Evolutionary conservation across 2,797 vertebrate species (phyloP).

Genomic region (Serranus cabrilla): DNA sequence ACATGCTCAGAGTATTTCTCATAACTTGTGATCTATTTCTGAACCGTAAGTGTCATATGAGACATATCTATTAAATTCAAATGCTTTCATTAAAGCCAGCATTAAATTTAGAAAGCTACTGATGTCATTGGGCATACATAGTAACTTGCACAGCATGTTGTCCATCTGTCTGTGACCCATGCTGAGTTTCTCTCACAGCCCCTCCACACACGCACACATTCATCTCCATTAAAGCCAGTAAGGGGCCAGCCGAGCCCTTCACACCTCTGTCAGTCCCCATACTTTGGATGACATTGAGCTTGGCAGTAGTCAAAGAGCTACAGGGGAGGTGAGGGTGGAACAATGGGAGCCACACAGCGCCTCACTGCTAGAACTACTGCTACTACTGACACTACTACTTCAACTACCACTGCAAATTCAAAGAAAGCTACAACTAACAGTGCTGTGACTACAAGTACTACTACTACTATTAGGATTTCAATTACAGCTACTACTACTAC

Average conservation of each 20-base stretch:
- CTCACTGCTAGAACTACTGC: not conserved
- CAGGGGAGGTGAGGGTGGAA: slow-evolving; percentile 56
- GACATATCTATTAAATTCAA: not conserved
- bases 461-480: no score
- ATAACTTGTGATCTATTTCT: not conserved
- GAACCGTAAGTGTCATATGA: not conserved
- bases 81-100: not conserved
- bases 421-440: not conserved
- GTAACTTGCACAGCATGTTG: slow-evolving; percentile 23
- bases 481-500: not conserved
- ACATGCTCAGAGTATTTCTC: not conserved
- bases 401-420: not conserved
- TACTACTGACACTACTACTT: not conserved
- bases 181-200: slow-evolving; percentile 35
- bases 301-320: slow-evolving; percentile 63
- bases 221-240: slow-evolving; percentile 61
- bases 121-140: slow-evolving; percentile 13
- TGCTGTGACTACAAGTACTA: not conserved
- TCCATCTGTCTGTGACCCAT: slow-evolving; percentile 53
- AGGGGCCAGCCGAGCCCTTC: slow-evolving; percentile 60
- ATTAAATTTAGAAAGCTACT: slow-evolving; percentile 14
- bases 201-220: slow-evolving; percentile 42
- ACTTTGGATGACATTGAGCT: slow-evolving; percentile 77
- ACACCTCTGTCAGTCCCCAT: slow-evolving; percentile 68
- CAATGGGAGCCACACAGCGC: slow-evolving; percentile 34